phyloP scores from a whole-genome alignment of 1,140 invertebrate genomes.

The Diachasma alloeum region DNA sequence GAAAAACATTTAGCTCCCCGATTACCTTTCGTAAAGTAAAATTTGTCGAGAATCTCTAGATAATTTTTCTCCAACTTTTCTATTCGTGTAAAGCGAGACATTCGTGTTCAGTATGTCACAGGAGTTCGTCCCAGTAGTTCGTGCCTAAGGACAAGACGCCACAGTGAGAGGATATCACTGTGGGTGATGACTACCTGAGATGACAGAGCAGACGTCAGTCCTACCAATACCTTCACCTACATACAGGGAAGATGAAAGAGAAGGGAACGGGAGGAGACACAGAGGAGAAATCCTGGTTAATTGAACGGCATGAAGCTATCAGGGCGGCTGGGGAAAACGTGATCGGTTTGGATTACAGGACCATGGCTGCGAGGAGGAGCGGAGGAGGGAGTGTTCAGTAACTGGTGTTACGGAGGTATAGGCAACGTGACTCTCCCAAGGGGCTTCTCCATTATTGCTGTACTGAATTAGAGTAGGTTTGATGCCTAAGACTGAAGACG shows the following conservation, averaged over 20 bases:
- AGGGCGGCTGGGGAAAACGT: constrained; percentile 6
- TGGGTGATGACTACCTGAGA: background rate
- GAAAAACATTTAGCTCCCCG: no score
- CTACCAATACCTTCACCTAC: background rate
- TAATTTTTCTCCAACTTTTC: no score
- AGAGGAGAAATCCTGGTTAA: constrained; percentile 18
- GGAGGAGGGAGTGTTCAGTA: background rate
- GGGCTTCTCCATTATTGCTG: constrained; percentile 3
- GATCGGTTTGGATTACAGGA: constrained; percentile 23
- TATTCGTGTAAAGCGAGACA: background rate
- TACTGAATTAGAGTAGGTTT: background rate
- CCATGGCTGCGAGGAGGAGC: background rate
- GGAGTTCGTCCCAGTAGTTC: background rate
- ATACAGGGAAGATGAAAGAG: background rate
- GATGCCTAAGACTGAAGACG: background rate
- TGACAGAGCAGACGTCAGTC: background rate
- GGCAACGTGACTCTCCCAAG: constrained; percentile 17
- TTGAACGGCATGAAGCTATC: constrained; percentile 21
- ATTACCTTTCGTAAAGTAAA: no score
- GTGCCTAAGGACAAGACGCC: background rate
- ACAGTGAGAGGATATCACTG: background rate
- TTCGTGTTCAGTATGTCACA: background rate
- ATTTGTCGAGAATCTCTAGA: no score
- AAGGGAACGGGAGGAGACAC: background rate
- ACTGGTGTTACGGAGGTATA: background rate